Percentiles rank a stretch among this genome's conserved stretches.
Evolutionary conservation across 2,797 vertebrate genomes (phyloP).

Genomic region (Spinus pinus): DNA sequence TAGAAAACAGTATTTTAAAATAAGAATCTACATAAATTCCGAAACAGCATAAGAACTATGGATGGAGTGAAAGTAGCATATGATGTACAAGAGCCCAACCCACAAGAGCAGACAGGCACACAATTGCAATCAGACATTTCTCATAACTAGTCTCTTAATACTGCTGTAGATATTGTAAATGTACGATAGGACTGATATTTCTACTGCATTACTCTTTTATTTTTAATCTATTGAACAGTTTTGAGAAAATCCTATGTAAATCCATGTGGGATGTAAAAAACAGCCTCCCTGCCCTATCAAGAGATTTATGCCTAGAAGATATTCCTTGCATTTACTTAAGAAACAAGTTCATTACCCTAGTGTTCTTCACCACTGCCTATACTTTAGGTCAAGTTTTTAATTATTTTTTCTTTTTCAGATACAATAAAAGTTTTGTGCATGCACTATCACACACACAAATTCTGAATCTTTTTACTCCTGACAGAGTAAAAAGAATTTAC

Average conservation of each 20-base stretch:
- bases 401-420: not conserved
- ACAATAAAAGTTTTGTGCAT: not conserved
- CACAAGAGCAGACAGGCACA: rapidly evolving
- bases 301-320: not conserved
- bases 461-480: not conserved
- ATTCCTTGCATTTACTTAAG: not conserved
- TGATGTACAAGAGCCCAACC: not conserved
- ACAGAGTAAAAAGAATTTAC: not conserved
- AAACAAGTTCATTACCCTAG: not conserved
- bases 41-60: not conserved
- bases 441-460: not conserved
- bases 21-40: not conserved
- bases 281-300: rapidly evolving
- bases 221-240: not conserved
- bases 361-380: not conserved
- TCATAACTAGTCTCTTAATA: not conserved
- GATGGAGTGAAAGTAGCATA: not conserved
- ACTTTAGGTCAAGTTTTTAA: not conserved
- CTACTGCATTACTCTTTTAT: not conserved
- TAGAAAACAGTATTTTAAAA: not conserved
- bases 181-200: not conserved
- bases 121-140: not conserved
- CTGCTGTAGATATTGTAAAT: not conserved
- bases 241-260: not conserved
- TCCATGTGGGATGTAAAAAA: not conserved